A percentile compares a stretch with the other conserved stretches of the same genome.
These are phyloP conservation scores for Xenus cinereus DNA, from an alignment of 2,113 vertebrate genomes.

Conservation along the genomic window DNA sequence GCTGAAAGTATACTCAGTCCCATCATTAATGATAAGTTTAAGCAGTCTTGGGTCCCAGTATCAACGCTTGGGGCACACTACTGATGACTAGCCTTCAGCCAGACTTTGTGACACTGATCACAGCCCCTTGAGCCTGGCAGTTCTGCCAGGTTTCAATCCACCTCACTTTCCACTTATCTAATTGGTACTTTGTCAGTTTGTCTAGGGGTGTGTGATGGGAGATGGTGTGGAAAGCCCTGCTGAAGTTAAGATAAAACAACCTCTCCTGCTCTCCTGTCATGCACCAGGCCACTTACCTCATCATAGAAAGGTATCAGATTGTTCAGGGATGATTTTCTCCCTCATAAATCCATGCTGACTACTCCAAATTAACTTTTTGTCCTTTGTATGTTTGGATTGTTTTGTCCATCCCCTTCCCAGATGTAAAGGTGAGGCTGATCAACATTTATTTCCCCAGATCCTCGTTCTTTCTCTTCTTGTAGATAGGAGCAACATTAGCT, in stretches of 20 bases:
- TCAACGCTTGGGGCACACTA: background rate
- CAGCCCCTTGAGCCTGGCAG: background rate
- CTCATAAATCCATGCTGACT: background rate
- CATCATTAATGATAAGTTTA: background rate
- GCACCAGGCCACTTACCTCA: background rate
- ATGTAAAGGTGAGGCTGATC: background rate
- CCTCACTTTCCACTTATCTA: background rate
- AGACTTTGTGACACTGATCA: background rate
- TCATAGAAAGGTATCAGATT: background rate
- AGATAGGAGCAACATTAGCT: background rate
- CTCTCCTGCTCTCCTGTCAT: background rate
- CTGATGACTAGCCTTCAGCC: background rate
- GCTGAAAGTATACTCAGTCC: background rate
- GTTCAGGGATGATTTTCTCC: background rate
- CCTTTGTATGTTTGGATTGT: background rate
- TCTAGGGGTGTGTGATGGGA: background rate
- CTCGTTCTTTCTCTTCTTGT: background rate
- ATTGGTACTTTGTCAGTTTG: background rate
- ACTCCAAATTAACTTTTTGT: background rate
- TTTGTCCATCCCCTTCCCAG: background rate
- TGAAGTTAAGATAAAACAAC: background rate
- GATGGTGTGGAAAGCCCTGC: background rate
- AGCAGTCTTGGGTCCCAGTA: background rate
- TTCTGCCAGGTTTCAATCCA: background rate
- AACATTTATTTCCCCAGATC: background rate